Evolutionary conservation across 2,113 vertebrate species (phyloP).

Genomic region (Himantopus leucocephalus): DNA sequence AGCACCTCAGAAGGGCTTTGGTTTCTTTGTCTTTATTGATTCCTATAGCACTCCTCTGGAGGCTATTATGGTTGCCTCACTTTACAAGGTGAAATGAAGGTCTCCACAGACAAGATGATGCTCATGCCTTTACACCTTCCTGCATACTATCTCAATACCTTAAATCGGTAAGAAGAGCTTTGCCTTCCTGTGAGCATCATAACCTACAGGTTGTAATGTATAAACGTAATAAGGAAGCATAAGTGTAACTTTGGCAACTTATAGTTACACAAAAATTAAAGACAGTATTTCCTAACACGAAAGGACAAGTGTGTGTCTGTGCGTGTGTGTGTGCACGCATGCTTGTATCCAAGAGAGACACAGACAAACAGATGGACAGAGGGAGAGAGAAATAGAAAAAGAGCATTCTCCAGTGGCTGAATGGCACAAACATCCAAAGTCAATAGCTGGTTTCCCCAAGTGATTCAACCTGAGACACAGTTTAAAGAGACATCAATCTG

Average conservation of each 20-base stretch:
- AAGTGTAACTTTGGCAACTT: slow-evolving; percentile 55
- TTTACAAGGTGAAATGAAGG: slow-evolving; percentile 83
- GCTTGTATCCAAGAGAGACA: background rate
- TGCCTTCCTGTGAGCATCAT: background rate
- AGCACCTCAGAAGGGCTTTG: slow-evolving; percentile 69
- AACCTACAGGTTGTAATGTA: slow-evolving; percentile 44
- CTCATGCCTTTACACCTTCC: slow-evolving; percentile 50
- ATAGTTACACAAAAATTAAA: slow-evolving; percentile 74
- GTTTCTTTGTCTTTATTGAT: slow-evolving; percentile 72
- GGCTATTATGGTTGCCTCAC: slow-evolving; percentile 51
- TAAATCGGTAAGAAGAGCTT: slow-evolving; percentile 49
- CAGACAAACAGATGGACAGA: background rate
- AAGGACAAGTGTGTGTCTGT: background rate
- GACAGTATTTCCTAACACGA: background rate
- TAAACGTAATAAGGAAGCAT: slow-evolving; percentile 78
- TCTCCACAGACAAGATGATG: slow-evolving; percentile 11
- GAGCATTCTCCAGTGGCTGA: slow-evolving; percentile 70
- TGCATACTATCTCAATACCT: slow-evolving; percentile 9
- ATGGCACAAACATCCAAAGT: slow-evolving; percentile 75
- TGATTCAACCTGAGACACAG: slow-evolving; percentile 75
- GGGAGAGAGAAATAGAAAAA: background rate
- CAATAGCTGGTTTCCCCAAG: slow-evolving; percentile 81
- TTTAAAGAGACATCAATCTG: slow-evolving; percentile 90
- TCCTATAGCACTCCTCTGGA: slow-evolving; percentile 66
- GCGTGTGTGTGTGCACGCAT: too few species aligned